Base-by-base conservation (phyloP, 2,113 vertebrate species). In the Butorides virescens region DNA sequence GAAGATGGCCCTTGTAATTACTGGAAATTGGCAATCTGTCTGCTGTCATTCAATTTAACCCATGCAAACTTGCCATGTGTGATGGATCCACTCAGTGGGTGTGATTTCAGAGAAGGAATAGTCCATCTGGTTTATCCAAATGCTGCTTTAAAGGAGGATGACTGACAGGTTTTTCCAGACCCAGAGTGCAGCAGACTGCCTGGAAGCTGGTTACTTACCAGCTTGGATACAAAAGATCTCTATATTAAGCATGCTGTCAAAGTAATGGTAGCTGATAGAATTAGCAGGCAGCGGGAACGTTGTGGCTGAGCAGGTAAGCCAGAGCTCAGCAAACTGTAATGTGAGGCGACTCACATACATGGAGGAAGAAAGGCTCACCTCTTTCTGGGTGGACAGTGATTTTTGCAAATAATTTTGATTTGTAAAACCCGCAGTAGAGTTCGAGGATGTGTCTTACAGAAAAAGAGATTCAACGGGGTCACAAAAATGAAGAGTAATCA, bases 51-150 rank as follows among this genome's bases (percentile, higher is more conserved):
- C 70, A 78, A 0, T 68, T 75, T 83, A 94, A 91, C 86, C 93
- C 80, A 9, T 50, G 77, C 86, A 95, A 72, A 89, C 25, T 85
- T 89, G 66, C 56, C 77, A 49, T 56, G 82, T 93, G 86, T 37
- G 46, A 47, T 49, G 70, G 53, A 89, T 91, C 53, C n/a, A n/a
- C 37, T 75, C 49, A 2, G 66, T 50, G 92, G 84, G 89, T 93
- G 86, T 95, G 91, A 94, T 95, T 88, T 81, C 89, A 73, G 77
- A 96, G 81, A 36, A 56, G 53, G 61, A 86, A 65, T 32, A 79
- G 78, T 87, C 95, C 96, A 97, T 97, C 94, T 97, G 97, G 25
- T 92, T 95, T 87, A 85, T 76, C 86, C 89, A 95, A 95, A 95
- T 95, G 89, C 46, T 95, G 73, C 91, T 86, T 89, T 81, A 75